phyloP scores from a whole-genome alignment of 2,888 invertebrate species.

The Thumatha senex region DNA sequence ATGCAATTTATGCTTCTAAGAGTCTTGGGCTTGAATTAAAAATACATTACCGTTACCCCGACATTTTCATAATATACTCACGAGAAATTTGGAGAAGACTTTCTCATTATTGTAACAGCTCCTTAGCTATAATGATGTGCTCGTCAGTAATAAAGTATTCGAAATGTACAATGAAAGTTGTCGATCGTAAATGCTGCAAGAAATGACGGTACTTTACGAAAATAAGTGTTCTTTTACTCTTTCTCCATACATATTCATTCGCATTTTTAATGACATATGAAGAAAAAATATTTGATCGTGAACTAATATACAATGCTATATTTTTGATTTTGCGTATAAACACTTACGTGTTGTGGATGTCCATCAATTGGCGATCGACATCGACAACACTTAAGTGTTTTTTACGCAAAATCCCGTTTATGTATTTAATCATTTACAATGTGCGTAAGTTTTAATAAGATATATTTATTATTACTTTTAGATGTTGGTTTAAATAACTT shows the following conservation, averaged over 20 bases:
- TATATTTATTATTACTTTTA: no score
- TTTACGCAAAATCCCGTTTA: no score
- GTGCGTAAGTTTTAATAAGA: no score
- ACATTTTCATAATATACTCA: neutral
- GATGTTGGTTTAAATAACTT: no score
- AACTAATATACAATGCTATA: no score
- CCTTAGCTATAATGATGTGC: neutral
- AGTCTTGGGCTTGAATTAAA: conserved; percentile 10
- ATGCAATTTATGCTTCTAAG: conserved; percentile 25
- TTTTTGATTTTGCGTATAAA: no score
- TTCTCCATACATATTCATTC: neutral
- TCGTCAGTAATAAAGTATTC: neutral
- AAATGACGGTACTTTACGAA: neutral
- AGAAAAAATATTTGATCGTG: no score
- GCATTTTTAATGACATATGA: neutral
- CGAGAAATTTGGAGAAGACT: conserved; percentile 9
- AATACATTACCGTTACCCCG: conserved; percentile 17
- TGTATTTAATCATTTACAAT: no score
- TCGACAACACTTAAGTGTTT: no score
- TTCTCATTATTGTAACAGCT: neutral
- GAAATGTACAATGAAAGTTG: neutral
- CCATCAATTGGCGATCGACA: no score
- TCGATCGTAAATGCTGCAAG: neutral
- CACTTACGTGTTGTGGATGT: no score
- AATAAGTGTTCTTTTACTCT: neutral